phyloP scores from a whole-genome alignment of 2,888 invertebrate species.

The Xylocampa areola region DNA sequence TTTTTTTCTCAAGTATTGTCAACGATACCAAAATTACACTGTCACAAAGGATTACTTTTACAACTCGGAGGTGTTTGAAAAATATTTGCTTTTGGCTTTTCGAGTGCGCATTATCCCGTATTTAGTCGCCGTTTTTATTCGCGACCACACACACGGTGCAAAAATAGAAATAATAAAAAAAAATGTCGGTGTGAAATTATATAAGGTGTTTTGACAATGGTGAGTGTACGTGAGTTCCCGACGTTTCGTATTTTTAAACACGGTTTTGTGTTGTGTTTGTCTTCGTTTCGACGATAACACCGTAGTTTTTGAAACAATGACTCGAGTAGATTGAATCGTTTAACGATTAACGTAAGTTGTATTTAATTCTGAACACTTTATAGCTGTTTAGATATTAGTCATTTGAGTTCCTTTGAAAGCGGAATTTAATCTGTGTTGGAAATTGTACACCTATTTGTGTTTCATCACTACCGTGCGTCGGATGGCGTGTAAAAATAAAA shows the following conservation, averaged over 20 bases:
- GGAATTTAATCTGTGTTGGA: too few relatives aligned
- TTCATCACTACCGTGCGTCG: too few relatives aligned
- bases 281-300: slow-evolving; percentile 61
- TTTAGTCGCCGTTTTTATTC: slow-evolving; percentile 78
- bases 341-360: neutral
- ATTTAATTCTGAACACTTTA: neutral
- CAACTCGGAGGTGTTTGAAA: slow-evolving; percentile 84
- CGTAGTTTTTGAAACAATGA: slow-evolving; percentile 30
- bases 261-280: slow-evolving; percentile 76
- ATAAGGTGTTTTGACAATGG: slow-evolving; percentile 88
- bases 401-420: too few relatives aligned
- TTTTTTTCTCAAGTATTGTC: slow-evolving; percentile 80
- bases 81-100: slow-evolving; percentile 84
- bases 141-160: slow-evolving; percentile 78
- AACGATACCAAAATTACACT: slow-evolving; percentile 85
- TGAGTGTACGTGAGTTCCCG: slow-evolving; percentile 81
- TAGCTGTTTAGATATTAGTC: too few relatives aligned
- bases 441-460: too few relatives aligned
- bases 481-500: too few relatives aligned
- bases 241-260: slow-evolving; percentile 84
- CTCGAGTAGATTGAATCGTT: slow-evolving; percentile 8
- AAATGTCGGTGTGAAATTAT: slow-evolving; percentile 80
- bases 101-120: slow-evolving; percentile 81
- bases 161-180: slow-evolving; percentile 58
- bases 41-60: slow-evolving; percentile 84